Base-by-base conservation (phyloP, 1,140 invertebrate species). In the Orchesella cincta region DNA sequence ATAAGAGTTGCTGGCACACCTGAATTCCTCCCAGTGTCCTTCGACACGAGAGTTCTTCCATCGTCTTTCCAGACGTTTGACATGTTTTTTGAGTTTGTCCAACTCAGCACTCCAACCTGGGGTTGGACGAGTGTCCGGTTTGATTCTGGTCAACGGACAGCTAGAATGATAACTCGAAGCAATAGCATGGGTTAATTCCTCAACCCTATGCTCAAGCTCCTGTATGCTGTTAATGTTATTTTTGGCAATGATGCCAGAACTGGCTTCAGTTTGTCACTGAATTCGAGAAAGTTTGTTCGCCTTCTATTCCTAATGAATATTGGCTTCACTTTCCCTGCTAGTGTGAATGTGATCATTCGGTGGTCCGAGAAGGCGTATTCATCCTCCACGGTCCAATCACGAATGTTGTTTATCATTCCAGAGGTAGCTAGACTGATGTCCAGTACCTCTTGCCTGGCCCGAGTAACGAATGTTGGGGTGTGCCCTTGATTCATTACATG, bases 341-440 rank as follows among this genome's bases (percentile, higher is more conserved):
- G 26, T 12, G 5, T n/a, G 28, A 34, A 78, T 1, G 12, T 33
- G 23, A 80, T 64, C 29, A 74, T 76, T 16, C 20, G 1, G 34
- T 80, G 79, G 46, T 80, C 79, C 1, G 79, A 76, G 1, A 78
- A 57, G 0, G 79, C 75, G 18, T 75, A 64, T n/a, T 67, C 73
- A 54, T 75, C 64, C n/a, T 54, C 39, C 23, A 79, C 78, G 2
- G 29, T 51, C 78, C 78, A 79, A 1, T 46, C 35, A 75, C 23
- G 2, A 2, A 79, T 51, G 3, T 14, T 8, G 1, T 2, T 16
- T 2, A 54, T 12, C 12, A 34, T 12, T 3, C 16, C 46, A 14
- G 20, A 1, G 8, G 34, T 72, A 1, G 35, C 67, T 0, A 80
- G 23, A 23, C 76, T 80, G n/a, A 78, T 46, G 46, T 80, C 79